Evolutionary conservation across 2,797 vertebrate species (phyloP), one percentile per base, ranked within the genome.

Genomic region (Pseudochromis fuscus): DNA sequence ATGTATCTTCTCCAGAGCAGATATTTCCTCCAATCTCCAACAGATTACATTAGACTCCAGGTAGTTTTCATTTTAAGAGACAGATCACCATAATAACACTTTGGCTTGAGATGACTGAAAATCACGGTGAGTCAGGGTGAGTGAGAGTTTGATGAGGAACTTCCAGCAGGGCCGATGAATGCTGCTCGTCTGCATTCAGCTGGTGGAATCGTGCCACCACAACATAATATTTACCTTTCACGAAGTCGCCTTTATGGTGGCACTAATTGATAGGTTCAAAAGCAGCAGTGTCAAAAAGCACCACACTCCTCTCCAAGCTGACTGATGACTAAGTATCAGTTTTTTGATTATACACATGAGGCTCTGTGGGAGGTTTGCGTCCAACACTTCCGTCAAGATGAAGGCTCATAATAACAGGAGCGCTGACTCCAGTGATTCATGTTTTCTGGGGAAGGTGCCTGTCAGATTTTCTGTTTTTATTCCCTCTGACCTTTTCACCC

Each of bases 401-500:
- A 70, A 67, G 33, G 67, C 40, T 15, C 38, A 73, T 40, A n/a
- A n/a, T n/a, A 45, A 59, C 24, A 27, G 45, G 48, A 73, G 44
- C 9, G 2, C 18, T 0, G 7, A 59, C 52, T 30, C 53, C 1
- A 24, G 52, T 84, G 83, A 88, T 80, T 73, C 66, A 88, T 79
- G 73, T 21, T 60, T 63, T 82, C 67, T 50, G 68, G 80, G 61
- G 69, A 45, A 51, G 71, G 83, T 70, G 70, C 46, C 21, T 42
- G 56, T 68, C 67, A 55, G 13, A 16, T 44, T 40, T 24, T 72
- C 19, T 64, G 61, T 30, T 72, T 75, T 58, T 18, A 68, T 71
- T 67, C 73, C 49, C 31, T 21, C 4, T 75, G 78, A 81, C 76
- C 76, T 84, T 77, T 78, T 28, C 61, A 77, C 42, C 82, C 24